Evolutionary conservation across 2,888 invertebrate genomes (phyloP), one percentile per base, ranked within the genome.

Genomic region (Polyommatus icarus): DNA sequence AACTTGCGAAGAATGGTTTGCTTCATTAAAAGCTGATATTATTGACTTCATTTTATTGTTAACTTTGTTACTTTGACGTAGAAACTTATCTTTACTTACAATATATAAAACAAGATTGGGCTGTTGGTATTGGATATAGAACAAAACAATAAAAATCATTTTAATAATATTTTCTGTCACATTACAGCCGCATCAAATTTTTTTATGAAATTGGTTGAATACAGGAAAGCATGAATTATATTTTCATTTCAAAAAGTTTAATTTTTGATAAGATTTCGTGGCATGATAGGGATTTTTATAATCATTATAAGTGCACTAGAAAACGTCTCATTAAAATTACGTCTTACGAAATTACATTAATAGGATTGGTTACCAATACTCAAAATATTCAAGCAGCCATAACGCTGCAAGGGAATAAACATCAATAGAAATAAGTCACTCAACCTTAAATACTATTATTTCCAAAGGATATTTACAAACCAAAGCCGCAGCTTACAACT

Each of bases 401-500:
- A 20, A n/a, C 20, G 20, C 59, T 2, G n/a, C 61, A 67, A 67
- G 24, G 24, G 12, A 24, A 67, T 12, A 24, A 67, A 67, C 24
- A 67, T 24, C 10, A 24, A 24, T 12, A 29, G 12, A 10, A 67
- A 67, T 29, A 29, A 67, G 20, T 67, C 29, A 67, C 29, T 67
- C 67, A 67, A 67, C 29, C 67, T 67, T 67, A 67, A 67, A 67
- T 67, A 15, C 67, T 32, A 67, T 67, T 32, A 67, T 67, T 67
- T 29, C 6, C 15, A 67, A 67, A 67, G 29, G 29, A 67, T 67
- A 29, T 67, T 67, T 67, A 67, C 29, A 32, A 67, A 67, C 67
- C 67, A 67, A 67, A 67, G 32, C 67, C 67, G 32, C 67, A 67
- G 67, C 67, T 67, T 32, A 67, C 67, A 32, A 67, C 67, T 67